Conservation (phyloP, 1,140 invertebrate genomes). For the Hyposmocoma kahamanoa region DNA sequence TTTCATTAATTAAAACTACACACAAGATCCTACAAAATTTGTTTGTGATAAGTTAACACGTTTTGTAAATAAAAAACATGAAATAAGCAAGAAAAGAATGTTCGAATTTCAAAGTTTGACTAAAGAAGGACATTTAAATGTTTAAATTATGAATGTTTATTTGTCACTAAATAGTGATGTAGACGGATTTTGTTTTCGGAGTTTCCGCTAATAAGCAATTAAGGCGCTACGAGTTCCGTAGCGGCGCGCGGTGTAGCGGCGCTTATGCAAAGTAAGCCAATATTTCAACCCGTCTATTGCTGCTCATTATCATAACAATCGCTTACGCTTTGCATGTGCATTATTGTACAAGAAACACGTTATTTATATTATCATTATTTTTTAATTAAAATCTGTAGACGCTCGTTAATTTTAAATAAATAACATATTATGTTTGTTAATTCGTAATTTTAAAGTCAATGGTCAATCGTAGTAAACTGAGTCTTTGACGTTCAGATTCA, state of each 20-base stretch:
- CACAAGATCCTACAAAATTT: no score
- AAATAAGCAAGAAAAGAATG: not conserved
- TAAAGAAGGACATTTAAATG: not conserved
- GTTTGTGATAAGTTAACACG: constrained; percentile 2
- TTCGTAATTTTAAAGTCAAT: no score
- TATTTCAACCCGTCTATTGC: constrained; percentile 69
- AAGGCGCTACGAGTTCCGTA: constrained; percentile 48
- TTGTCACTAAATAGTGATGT: not conserved
- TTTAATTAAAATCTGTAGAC: no score
- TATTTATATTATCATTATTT: no score
- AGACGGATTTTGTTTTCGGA: constrained; percentile 25
- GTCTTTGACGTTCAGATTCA: no score
- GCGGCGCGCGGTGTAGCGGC: constrained; percentile 38
- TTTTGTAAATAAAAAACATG: not conserved
- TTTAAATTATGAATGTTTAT: not conserved
- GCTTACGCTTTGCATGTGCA: constrained; percentile 27
- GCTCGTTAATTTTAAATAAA: no score
- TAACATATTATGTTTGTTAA: no score
- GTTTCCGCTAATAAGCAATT: constrained; percentile 56
- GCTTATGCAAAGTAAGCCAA: constrained; percentile 69
- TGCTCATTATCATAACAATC: constrained; percentile 57
- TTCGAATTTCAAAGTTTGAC: not conserved
- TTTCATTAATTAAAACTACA: no score
- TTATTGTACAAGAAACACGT: no score
- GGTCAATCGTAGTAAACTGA: no score